Percentiles rank a stretch among this genome's conserved stretches.
phyloP scores from a whole-genome alignment of 1,140 invertebrate species.

The Mizuhopecten yessoensis region DNA sequence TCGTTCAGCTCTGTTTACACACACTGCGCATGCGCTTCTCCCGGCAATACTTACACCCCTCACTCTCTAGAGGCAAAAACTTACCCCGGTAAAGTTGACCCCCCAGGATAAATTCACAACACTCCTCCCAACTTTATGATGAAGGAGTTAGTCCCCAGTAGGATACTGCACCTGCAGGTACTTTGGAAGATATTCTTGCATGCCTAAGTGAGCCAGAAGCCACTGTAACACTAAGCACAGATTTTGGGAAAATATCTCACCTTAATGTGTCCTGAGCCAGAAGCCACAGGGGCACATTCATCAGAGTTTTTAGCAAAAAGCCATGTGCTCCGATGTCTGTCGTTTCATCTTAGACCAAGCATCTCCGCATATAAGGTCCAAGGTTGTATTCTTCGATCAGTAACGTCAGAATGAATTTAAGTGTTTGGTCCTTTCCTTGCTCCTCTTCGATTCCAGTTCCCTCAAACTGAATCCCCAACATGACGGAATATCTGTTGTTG shows the following conservation, averaged over 20 bases:
- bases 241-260: not conserved
- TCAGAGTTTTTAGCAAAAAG: not conserved
- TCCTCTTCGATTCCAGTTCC: too few relatives aligned
- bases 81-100: not conserved
- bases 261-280: not conserved
- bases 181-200: not conserved
- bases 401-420: too few relatives aligned
- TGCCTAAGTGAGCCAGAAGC: not conserved
- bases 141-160: not conserved
- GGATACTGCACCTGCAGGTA: not conserved
- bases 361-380: too few relatives aligned
- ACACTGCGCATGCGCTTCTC: not conserved
- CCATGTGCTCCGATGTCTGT: not conserved
- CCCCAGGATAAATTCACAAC: not conserved
- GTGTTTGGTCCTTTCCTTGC: too few relatives aligned
- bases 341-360: not conserved
- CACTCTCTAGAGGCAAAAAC: not conserved
- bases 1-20: not conserved
- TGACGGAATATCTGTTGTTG: too few relatives aligned
- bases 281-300: not conserved
- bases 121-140: conserved; percentile 37
- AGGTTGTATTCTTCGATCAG: not conserved
- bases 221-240: not conserved
- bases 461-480: too few relatives aligned
- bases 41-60: not conserved